Base-by-base conservation (phyloP, 2,797 vertebrate genomes). In the Coregonus sp. region DNA sequence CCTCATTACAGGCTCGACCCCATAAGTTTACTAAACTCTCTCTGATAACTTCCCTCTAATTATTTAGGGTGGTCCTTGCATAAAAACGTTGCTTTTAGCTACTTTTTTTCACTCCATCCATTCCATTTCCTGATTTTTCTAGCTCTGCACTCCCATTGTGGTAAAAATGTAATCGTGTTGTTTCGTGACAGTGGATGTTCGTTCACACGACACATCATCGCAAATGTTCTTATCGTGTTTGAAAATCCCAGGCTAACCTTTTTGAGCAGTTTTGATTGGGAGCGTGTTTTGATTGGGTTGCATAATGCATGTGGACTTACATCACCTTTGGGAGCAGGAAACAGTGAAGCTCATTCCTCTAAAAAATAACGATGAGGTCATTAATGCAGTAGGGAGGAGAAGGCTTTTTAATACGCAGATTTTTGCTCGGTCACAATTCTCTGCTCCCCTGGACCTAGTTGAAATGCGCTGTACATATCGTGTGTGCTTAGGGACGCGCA, bases 361-460 rank as follows among this genome's bases (percentile, higher is more conserved):
- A 89, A 90, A 93, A 90, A 91, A 25, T 91, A 92, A n/a, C 77
- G 1, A 6, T 52, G 69, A 56, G 4, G 87, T 91, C 86, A 92
- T 91, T 91, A 88, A 92, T 93, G 84, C 78, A 92, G 1, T 71
- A n/a, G 5, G 54, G 25, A 25, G 25, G 25, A 25, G 25, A 25
- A 25, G 25, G 25, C n/a, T n/a, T 74, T 73, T 65, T 20, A 73
- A 54, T 61, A 25, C 7, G 0, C 25, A 47, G 1, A 7, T 18
- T 74, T 86, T 37, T 78, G 77, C 83, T 83, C 84, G 78, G 76
- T 89, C 78, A 76, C n/a, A 15, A 59, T 75, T 75, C 75, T n/a
- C 50, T 76, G 75, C 29, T 56, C 66, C 63, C 20, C 33, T 20
- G 73, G n/a, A 29, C 11, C 37, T 25, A 5, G 40, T 52, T 11